A percentile compares a stretch with the other conserved stretches of the same genome.
Evolutionary conservation across 2,113 vertebrate species (phyloP).

Genomic region (Nyctibius bracteatus): DNA sequence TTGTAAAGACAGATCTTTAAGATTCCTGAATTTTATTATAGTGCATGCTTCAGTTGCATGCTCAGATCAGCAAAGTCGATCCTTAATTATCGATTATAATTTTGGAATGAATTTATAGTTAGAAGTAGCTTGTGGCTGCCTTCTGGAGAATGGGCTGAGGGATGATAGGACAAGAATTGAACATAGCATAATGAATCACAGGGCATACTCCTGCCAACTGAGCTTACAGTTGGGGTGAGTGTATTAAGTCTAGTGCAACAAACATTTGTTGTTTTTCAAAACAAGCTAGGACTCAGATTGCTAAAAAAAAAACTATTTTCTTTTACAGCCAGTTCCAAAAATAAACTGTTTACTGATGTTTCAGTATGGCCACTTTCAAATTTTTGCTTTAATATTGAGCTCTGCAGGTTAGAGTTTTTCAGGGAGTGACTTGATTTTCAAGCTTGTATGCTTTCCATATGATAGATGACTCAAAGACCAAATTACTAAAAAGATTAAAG

Average conservation of each 20-base stretch:
- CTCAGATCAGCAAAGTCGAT: background rate
- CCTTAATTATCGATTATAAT: background rate
- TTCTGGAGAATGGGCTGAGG: background rate
- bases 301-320: background rate
- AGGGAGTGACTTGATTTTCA: background rate
- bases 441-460: background rate
- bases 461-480: background rate
- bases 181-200: background rate
- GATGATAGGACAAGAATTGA: background rate
- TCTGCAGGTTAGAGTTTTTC: background rate
- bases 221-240: background rate
- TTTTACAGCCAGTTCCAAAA: background rate
- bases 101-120: background rate
- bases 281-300: background rate
- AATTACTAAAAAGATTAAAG: background rate
- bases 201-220: background rate
- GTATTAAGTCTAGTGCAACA: background rate
- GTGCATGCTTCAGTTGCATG: accelerated
- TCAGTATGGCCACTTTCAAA: background rate
- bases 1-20: background rate
- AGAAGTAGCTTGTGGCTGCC: background rate
- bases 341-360: background rate
- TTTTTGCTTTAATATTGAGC: background rate
- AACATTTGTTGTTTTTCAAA: background rate
- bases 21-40: background rate